Base-by-base conservation (phyloP, 2,113 vertebrate species). In the Tachysurus fulvidraco region DNA sequence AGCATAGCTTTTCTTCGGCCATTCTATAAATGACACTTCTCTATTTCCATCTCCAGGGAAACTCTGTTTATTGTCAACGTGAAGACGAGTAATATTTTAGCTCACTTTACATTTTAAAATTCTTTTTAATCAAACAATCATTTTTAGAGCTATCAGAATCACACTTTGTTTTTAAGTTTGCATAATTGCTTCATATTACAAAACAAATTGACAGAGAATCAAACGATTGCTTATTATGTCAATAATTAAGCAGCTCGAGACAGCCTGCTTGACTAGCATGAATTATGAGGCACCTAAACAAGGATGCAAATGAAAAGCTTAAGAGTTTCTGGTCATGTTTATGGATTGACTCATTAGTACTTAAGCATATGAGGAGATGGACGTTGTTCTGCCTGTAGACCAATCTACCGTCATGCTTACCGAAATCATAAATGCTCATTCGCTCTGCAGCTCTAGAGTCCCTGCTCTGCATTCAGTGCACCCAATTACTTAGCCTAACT, bases 401-500 rank as follows among this genome's bases (percentile, higher is more conserved):
- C 19, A 16, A 21, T 64, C 44, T 52, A 6, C 52, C 92, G 91
- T 87, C 52, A 23, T 92, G 73, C 89, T 85, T 89, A 90, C 89
- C 81, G 89, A 92, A 92, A 92, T 94, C 88, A 91, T 93, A 92
- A 93, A 93, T 91, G 89, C 86, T 30, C 87, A 41, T 62, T 81
- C 52, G 23, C 84, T 77, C 25, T 76, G 83, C 87, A 92, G 88
- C 90, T 69, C 77, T 83, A 79, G 89, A 89, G 86, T 84, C 90
- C 87, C 88, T 89, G 91, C 89, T 88, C 91, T 90, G 91, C 91
- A 93, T 94, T 94, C 92, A 92, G 93, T 93, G 91, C 91, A 93
- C 83, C 93, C 94, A 95, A 94, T 95, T 95, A 95, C 95, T 96
- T 96, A 95, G 90, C 85, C 89, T 64, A 55, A 67, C 69, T 91